Conservation (phyloP, 1,140 invertebrate species). For the Drosophila subobscura region DNA sequence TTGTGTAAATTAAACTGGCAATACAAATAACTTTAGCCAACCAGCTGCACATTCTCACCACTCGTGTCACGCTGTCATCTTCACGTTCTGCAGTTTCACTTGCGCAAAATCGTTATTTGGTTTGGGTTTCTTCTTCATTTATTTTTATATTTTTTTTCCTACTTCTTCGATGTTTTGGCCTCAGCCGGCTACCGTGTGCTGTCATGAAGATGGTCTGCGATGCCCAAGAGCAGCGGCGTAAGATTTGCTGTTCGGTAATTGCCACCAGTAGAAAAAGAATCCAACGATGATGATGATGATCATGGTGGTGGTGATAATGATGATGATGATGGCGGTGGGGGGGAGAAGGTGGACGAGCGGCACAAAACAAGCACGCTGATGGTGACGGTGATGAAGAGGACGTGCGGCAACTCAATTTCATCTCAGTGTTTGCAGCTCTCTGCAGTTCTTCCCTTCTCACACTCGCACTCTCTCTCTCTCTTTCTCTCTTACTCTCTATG, state of each 20-base stretch:
- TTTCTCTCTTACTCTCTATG: no score
- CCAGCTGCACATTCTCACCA: no score
- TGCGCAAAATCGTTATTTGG: slow-evolving; percentile 56
- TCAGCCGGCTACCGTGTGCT: slow-evolving; percentile 49
- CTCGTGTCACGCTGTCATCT: slow-evolving; percentile 9
- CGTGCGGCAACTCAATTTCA: slow-evolving; percentile 70
- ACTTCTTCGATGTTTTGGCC: not conserved
- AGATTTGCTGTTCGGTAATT: slow-evolving; percentile 69
- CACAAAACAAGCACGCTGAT: slow-evolving; percentile 11
- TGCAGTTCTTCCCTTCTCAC: not conserved
- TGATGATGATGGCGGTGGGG: not conserved
- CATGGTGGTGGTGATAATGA: no score
- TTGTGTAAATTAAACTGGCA: no score
- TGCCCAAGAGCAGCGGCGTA: slow-evolving; percentile 18
- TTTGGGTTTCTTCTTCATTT: slow-evolving; percentile 21
- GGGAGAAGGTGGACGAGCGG: not conserved
- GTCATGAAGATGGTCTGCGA: no score
- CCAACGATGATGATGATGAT: slow-evolving; percentile 3
- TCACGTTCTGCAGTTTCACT: slow-evolving; percentile 13
- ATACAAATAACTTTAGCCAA: no score
- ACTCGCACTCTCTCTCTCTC: no score
- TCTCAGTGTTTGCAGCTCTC: slow-evolving; percentile 47
- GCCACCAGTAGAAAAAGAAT: slow-evolving; percentile 33
- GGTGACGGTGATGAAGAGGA: slow-evolving; percentile 47
- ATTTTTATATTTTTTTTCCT: not conserved